Evolutionary conservation across 2,113 vertebrate genomes (phyloP).

Genomic region (Microcebus griseorufus): DNA sequence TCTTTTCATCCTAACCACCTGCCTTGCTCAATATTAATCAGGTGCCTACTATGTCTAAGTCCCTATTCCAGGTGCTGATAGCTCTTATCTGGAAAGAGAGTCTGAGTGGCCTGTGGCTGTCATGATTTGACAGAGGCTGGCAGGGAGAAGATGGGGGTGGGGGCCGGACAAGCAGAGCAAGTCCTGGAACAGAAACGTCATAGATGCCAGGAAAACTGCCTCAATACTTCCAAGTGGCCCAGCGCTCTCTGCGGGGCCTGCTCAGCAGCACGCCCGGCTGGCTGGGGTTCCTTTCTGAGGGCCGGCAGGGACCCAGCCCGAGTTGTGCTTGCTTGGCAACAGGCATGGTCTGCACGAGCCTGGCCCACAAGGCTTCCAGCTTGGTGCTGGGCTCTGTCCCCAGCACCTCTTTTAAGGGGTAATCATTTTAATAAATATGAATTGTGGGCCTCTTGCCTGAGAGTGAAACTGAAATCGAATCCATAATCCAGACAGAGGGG

Average conservation of each 20-base stretch:
- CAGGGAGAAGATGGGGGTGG: background rate
- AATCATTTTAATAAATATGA: constrained; percentile 84
- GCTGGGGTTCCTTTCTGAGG: background rate
- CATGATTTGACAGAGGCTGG: background rate
- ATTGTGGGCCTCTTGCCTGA: constrained; percentile 79
- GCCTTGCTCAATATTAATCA: background rate
- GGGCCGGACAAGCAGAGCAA: background rate
- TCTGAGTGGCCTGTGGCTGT: background rate
- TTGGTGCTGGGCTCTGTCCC: constrained; percentile 40
- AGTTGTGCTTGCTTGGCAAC: rapidly evolving
- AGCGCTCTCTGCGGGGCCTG: background rate
- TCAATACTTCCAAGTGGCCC: background rate
- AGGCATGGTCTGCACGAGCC: background rate
- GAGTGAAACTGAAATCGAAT: constrained; percentile 70
- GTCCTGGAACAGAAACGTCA: background rate
- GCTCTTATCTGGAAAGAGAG: background rate
- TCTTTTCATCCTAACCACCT: background rate
- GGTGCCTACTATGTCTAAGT: background rate
- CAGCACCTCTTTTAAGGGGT: constrained; percentile 69
- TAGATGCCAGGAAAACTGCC: background rate
- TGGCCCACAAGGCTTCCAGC: background rate
- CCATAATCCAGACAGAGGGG: constrained; percentile 77
- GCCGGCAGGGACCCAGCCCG: background rate
- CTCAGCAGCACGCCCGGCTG: background rate
- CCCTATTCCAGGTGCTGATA: background rate